These are phyloP conservation scores for Paelopatides confundens DNA, from an alignment of 53 echinoderm and acorn worm genomes.

Conservation along the genomic window DNA sequence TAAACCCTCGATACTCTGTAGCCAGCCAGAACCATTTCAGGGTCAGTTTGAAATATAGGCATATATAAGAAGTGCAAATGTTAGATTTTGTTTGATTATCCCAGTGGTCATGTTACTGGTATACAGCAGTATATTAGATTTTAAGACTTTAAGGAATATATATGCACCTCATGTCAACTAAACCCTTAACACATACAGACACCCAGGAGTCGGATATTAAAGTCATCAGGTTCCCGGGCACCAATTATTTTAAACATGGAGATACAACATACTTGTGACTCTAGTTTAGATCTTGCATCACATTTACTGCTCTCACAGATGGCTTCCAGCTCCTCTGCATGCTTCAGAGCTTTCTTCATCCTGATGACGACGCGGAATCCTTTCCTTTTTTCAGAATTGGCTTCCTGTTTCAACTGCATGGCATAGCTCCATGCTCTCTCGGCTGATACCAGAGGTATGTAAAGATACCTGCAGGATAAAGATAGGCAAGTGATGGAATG, in stretches of 20 bases:
- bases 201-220: too few relatives aligned
- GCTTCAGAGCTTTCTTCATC: constrained; percentile 88
- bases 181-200: neutral
- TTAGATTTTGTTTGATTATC: too few relatives aligned
- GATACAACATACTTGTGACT: constrained; percentile 79
- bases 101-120: too few relatives aligned
- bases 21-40: too few relatives aligned
- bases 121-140: neutral
- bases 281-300: constrained; percentile 96
- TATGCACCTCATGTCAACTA: too few relatives aligned
- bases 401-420: constrained; percentile 96
- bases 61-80: too few relatives aligned
- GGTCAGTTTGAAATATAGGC: too few relatives aligned
- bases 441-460: constrained; percentile 87
- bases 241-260: too few relatives aligned
- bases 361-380: constrained; percentile 82
- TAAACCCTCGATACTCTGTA: too few relatives aligned
- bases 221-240: too few relatives aligned
- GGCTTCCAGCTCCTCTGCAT: constrained; percentile 86
- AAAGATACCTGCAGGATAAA: constrained; percentile 77
- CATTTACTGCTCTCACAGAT: constrained; percentile 82
- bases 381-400: constrained; percentile 90
- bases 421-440: constrained; percentile 93
- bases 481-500: neutral
- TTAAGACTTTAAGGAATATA: neutral